A percentile compares a stretch with the other conserved stretches of the same genome.
Evolutionary conservation across 1,140 invertebrate species (phyloP).

Genomic region (Papilio machaon): DNA sequence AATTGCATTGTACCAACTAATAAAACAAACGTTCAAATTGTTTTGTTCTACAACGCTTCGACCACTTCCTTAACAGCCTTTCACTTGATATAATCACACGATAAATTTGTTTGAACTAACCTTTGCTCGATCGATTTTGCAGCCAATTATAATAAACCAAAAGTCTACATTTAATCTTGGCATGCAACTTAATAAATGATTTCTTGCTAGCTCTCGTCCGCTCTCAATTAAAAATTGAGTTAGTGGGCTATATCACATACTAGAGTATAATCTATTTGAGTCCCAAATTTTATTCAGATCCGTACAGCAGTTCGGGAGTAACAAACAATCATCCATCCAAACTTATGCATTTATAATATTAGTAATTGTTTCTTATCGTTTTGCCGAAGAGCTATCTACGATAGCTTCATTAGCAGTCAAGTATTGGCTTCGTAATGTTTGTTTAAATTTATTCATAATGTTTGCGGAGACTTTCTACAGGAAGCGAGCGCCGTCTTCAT

Average conservation of each 20-base stretch:
- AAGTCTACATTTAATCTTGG: neutral
- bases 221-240: too few species aligned
- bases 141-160: constrained; percentile 30
- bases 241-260: too few species aligned
- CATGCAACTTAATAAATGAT: constrained; percentile 17
- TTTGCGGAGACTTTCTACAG: constrained; percentile 45
- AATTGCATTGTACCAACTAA: neutral
- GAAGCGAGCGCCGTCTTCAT: constrained; percentile 30
- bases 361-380: neutral
- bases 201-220: too few species aligned
- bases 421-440: constrained; percentile 34
- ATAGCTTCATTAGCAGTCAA: constrained; percentile 24
- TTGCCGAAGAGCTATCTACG: neutral
- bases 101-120: constrained; percentile 29
- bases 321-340: too few species aligned
- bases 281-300: too few species aligned
- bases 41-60: constrained; percentile 29
- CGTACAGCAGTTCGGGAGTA: too few species aligned
- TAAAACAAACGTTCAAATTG: constrained; percentile 17
- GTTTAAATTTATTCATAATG: constrained; percentile 34
- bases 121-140: constrained; percentile 25
- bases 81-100: constrained; percentile 31
- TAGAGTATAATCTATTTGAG: too few species aligned
- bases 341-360: too few species aligned
- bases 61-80: constrained; percentile 26